Conservation (phyloP, 2,797 vertebrate genomes). For the Xerus rutilus region DNA sequence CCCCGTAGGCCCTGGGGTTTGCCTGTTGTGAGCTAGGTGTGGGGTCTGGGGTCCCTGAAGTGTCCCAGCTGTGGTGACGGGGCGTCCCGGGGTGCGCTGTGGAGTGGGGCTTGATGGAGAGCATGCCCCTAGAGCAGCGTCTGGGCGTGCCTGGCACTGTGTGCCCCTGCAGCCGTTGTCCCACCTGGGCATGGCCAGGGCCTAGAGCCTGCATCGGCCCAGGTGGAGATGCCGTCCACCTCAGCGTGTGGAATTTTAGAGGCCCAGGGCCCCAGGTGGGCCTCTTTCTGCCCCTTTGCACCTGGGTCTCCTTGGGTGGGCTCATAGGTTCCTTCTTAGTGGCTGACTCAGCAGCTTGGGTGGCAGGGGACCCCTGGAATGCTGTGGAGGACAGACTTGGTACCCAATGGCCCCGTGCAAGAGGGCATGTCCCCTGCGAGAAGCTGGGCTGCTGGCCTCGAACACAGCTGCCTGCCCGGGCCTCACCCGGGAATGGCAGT, state of each 20-base stretch:
- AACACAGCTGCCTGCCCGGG: not conserved
- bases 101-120: not conserved
- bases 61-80: not conserved
- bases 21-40: not conserved
- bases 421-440: not conserved
- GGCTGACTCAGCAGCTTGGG: not conserved
- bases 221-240: not conserved
- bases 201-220: not conserved
- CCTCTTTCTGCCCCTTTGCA: not conserved
- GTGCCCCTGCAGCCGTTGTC: not conserved
- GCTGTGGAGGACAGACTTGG: rapidly evolving
- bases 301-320: not conserved
- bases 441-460: not conserved
- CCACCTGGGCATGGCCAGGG: not conserved
- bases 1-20: not conserved
- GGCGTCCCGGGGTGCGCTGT: rapidly evolving
- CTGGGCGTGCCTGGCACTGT: not conserved
- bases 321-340: not conserved
- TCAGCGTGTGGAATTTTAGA: not conserved
- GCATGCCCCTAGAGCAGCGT: no score
- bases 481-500: no score
- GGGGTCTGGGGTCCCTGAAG: not conserved
- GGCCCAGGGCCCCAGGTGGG: not conserved
- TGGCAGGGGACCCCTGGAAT: not conserved
- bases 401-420: rapidly evolving